Base-by-base conservation (phyloP, 1,140 invertebrate species). In the Agraylea sexmaculata region DNA sequence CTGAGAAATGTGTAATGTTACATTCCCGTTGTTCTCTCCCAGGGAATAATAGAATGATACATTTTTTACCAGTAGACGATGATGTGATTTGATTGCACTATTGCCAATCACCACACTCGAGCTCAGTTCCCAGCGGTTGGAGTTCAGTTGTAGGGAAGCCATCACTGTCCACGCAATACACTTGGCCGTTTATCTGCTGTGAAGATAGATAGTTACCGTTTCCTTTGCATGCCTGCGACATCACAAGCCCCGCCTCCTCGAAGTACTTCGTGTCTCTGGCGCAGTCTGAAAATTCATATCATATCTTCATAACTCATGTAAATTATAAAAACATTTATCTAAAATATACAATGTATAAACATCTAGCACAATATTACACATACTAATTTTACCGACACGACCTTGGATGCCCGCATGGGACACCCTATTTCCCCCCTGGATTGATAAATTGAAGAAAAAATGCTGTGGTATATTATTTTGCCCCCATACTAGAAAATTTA, bases 141-240 rank as follows among this genome's bases (percentile, higher is more conserved):
- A 51, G 36, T 15, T 47, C 40, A 11, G 45, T 53, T 2, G 53
- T 51, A 6, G 55, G 50, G 45, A 65, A 73, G 2, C 71, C 71
- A 43, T 74, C 68, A 3, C 37, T 46, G 51, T 74, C 70, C 2
- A 74, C 64, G 45, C 71, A 73, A 53, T 66, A 71, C 22, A 45
- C 52, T 5, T 57, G 51, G 18, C 57, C 58, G 4, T 62, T 63
- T 4, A 54, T 52, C 28, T 59, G 56, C 47, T 73, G 69, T 13
- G 57, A 50, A 2, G 55, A 45, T 12, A 56, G 47, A 47, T 73
- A 74, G 59, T 70, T 73, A 28, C 71, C 72, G 45, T 68, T 68
- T 5, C 55, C 51, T 7, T 43, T 29, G 45, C 71, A 73, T 7
- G 52, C 48, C 41, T 62, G 59, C 0, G 57, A 53, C 44, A 68